These are phyloP conservation scores for Xenentodon cancila DNA, from an alignment of 2,797 vertebrate species.

Conservation along the genomic window DNA sequence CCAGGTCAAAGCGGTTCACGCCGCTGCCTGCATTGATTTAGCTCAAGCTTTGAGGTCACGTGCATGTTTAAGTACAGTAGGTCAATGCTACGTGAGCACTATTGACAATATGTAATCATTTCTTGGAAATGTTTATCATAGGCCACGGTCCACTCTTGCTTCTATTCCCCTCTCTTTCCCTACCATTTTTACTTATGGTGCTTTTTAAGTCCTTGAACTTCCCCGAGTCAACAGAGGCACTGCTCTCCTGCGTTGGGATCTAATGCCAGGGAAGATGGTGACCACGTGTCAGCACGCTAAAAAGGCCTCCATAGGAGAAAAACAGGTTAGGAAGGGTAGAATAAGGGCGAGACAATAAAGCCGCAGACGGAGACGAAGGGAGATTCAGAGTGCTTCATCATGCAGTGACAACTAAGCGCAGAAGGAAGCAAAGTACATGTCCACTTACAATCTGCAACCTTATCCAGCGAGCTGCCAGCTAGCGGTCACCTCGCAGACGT, in stretches of 20 bases:
- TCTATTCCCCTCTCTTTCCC: slow-evolving; percentile 4
- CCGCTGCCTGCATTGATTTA: slow-evolving; percentile 37
- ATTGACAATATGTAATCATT: slow-evolving; percentile 21
- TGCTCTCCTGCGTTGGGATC: slow-evolving; percentile 31
- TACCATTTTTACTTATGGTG: slow-evolving; percentile 35
- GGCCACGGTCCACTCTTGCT: slow-evolving; percentile 21
- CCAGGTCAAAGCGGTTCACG: slow-evolving; percentile 56
- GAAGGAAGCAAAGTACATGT: slow-evolving; percentile 68
- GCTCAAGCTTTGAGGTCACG: slow-evolving; percentile 26
- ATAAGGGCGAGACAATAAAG: slow-evolving; percentile 53
- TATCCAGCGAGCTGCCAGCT: slow-evolving; percentile 68
- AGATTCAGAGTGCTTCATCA: slow-evolving; percentile 79
- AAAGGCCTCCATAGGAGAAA: slow-evolving; percentile 35
- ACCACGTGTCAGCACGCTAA: slow-evolving; percentile 49
- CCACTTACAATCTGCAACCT: slow-evolving; percentile 70
- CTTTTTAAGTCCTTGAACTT: slow-evolving; percentile 56
- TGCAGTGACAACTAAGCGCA: slow-evolving; percentile 75
- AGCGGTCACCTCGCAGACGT: slow-evolving; percentile 80
- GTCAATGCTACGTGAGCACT: slow-evolving; percentile 31
- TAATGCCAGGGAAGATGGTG: slow-evolving; percentile 47
- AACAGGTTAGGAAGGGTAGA: slow-evolving; percentile 55
- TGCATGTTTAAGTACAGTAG: slow-evolving; percentile 31
- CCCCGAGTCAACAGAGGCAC: slow-evolving; percentile 53
- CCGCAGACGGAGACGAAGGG: slow-evolving; percentile 48
- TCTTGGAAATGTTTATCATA: slow-evolving; percentile 35